These are phyloP conservation scores for Saimiri boliviensis DNA, from an alignment of 2,113 vertebrate genomes.

Conservation along the genomic window DNA sequence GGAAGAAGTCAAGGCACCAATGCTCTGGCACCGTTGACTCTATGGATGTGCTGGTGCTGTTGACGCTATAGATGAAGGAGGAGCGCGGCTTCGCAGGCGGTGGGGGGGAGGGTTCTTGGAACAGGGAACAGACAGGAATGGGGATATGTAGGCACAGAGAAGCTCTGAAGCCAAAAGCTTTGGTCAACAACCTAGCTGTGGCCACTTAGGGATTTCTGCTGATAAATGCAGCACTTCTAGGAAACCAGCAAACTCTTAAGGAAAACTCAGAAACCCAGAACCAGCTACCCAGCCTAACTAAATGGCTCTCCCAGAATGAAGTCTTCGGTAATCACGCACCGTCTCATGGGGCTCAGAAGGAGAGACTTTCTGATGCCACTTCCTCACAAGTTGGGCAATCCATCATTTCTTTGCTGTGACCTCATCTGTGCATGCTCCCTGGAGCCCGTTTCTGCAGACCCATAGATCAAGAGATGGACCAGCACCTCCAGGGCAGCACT, in stretches of 20 bases:
- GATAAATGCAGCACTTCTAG: background rate
- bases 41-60: rapidly evolving
- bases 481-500: background rate
- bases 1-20: rapidly evolving
- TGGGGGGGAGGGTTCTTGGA: too few species aligned
- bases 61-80: background rate
- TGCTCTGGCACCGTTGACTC: rapidly evolving
- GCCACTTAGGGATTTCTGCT: background rate
- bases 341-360: background rate
- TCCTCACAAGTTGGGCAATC: background rate
- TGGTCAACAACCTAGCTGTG: rapidly evolving
- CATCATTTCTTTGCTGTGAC: background rate
- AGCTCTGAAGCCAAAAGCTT: background rate
- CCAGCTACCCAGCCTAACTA: rapidly evolving
- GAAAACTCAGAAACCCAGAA: rapidly evolving
- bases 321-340: rapidly evolving
- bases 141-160: background rate
- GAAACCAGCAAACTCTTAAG: background rate
- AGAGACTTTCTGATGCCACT: background rate
- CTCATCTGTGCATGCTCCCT: background rate
- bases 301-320: rapidly evolving
- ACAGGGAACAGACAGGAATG: rapidly evolving
- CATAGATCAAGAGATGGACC: background rate
- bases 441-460: background rate
- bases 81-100: background rate